Conservation (phyloP, 2,113 vertebrate genomes). For the Rhipidura dahli region DNA sequence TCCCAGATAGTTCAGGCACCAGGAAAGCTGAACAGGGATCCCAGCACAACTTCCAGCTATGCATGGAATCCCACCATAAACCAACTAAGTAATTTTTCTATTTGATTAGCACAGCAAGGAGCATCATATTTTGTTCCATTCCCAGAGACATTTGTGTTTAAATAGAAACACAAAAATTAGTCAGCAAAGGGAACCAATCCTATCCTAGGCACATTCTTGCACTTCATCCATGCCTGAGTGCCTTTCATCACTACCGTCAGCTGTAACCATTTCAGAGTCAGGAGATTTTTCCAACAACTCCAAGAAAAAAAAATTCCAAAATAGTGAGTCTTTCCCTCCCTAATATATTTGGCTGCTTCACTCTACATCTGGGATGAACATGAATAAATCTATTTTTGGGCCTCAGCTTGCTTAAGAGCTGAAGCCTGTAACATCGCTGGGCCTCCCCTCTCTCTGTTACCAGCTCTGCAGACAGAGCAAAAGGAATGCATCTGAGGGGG, state of each 20-base stretch:
- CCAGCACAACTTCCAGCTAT: not conserved
- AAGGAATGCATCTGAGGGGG: not conserved
- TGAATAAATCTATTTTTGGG: not conserved
- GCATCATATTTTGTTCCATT: not conserved
- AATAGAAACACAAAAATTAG: not conserved
- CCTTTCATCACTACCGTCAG: not conserved
- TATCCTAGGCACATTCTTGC: not conserved
- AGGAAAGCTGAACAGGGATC: not conserved
- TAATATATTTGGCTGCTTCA: not conserved
- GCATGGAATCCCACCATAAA: not conserved
- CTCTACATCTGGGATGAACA: not conserved
- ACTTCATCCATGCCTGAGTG: not conserved
- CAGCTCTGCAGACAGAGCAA: not conserved
- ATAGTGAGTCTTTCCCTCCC: not conserved
- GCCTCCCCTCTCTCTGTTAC: not conserved
- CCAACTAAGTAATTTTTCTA: not conserved
- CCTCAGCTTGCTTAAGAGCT: not conserved
- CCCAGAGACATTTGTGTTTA: not conserved
- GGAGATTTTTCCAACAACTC: not conserved
- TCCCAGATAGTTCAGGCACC: not conserved
- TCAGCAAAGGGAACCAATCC: not conserved
- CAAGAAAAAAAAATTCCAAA: not conserved
- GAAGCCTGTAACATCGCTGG: not conserved
- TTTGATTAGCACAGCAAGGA: not conserved
- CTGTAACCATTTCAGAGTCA: not conserved